Conservation (phyloP, 2,113 vertebrate genomes). For the Callipepla squamata region DNA sequence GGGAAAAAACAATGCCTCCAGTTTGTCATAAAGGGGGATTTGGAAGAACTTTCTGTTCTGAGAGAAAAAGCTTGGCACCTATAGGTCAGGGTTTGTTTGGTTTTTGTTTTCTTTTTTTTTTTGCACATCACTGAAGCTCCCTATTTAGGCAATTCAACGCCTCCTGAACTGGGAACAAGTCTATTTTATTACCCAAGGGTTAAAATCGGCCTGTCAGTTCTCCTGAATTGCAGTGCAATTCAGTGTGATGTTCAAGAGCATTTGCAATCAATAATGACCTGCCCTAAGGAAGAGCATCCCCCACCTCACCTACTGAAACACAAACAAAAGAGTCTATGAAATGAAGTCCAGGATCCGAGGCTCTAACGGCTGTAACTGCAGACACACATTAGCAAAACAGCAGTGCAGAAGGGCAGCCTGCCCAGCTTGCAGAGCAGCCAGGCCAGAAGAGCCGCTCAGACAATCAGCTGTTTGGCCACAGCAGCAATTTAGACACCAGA, state of each 20-base stretch:
- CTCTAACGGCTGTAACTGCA: not conserved
- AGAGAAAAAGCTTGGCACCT: not conserved
- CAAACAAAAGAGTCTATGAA: conserved; percentile 57
- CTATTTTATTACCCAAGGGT: conserved; percentile 10
- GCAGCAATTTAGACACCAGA: not conserved
- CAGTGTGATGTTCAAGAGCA: not conserved
- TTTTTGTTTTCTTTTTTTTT: not conserved
- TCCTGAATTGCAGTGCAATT: not conserved
- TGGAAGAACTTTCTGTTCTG: not conserved
- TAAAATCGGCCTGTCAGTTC: conserved; percentile 20
- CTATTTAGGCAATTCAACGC: fast-evolving
- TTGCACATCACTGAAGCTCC: not conserved
- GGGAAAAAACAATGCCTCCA: not conserved
- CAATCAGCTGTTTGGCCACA: conserved; percentile 16
- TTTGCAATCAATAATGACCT: not conserved
- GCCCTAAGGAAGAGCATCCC: conserved; percentile 47
- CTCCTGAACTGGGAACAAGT: not conserved
- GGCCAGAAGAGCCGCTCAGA: not conserved
- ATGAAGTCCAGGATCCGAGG: not conserved
- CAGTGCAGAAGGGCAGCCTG: not conserved
- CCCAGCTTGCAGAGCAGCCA: not conserved
- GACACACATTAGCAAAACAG: not conserved
- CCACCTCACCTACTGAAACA: not conserved
- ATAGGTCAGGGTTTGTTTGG: not conserved
- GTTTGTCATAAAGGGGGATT: not conserved